These are phyloP conservation scores for Aurelia sp. DNA, from an alignment of 30 jellyfish, hydroid and myxozoan species.

Conservation along the genomic window DNA sequence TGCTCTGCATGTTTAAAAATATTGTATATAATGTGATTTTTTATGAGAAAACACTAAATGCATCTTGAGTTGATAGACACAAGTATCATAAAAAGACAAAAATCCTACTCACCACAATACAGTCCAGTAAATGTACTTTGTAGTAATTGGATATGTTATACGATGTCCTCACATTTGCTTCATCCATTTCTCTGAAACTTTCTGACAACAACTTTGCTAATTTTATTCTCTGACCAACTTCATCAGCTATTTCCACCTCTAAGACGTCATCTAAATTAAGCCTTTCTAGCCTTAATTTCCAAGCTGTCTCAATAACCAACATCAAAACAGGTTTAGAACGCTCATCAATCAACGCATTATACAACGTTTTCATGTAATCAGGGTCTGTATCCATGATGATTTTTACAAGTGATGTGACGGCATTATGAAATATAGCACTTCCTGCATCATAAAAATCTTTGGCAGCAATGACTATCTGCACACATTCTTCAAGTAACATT, in stretches of 20 bases:
- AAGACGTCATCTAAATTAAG: constrained; percentile 39
- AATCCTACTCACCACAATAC: constrained; percentile 49
- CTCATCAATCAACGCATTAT: constrained; percentile 47
- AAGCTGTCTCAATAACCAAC: constrained; percentile 56
- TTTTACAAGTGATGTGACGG: constrained; percentile 47
- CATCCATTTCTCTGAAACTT: constrained; percentile 10
- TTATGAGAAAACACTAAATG: too few relatives aligned
- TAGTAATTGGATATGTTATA: constrained; percentile 64
- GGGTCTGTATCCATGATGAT: constrained; percentile 34
- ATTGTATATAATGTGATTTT: too few relatives aligned
- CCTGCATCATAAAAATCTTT: constrained; percentile 46
- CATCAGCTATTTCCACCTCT: constrained; percentile 16
- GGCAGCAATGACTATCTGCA: constrained; percentile 42
- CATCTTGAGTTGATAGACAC: not conserved
- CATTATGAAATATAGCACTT: constrained; percentile 24
- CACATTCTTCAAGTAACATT: constrained; percentile 64
- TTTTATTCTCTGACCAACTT: constrained; percentile 20
- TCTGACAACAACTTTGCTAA: constrained; percentile 49
- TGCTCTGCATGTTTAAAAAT: too few relatives aligned
- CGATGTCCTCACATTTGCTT: constrained; percentile 32
- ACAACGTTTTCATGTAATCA: constrained; percentile 21
- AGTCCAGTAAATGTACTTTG: constrained; percentile 67
- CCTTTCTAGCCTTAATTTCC: constrained; percentile 36
- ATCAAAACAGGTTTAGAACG: constrained; percentile 32
- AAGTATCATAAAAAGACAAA: not conserved